Conservation (phyloP, 2,113 vertebrate species). For the Scortum barcoo region DNA sequence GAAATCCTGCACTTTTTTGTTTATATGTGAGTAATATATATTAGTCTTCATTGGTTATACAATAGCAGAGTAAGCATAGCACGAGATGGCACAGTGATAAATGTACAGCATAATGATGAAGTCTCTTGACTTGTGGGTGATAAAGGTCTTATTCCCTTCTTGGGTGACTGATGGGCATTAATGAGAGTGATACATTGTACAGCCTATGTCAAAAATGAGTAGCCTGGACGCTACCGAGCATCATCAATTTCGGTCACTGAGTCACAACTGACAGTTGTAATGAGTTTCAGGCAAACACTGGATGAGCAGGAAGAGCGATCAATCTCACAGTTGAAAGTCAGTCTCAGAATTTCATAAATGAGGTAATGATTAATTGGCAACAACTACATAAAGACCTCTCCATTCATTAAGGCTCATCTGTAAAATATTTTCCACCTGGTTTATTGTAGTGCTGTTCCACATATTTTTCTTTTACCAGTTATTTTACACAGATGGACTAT, state of each 20-base stretch:
- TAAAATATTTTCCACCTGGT: conserved; percentile 41
- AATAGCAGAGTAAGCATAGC: background rate
- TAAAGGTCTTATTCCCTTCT: conserved; percentile 1
- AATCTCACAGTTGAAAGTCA: conserved; percentile 6
- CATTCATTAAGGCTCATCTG: conserved; percentile 19
- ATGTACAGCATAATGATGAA: conserved; percentile 4
- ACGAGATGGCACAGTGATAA: conserved; percentile 11
- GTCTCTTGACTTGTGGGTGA: background rate
- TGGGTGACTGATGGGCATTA: conserved; percentile 14
- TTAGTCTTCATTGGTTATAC: background rate
- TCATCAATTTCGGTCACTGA: background rate
- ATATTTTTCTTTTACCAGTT: conserved; percentile 17
- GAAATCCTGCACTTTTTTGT: background rate
- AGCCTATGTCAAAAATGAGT: conserved; percentile 5
- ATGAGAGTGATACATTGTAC: conserved; percentile 5
- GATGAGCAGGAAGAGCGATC: conserved; percentile 15
- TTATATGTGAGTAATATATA: background rate
- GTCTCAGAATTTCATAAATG: conserved; percentile 32
- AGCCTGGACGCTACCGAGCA: conserved; percentile 28
- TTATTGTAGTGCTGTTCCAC: conserved; percentile 29
- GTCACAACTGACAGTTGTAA: conserved; percentile 26
- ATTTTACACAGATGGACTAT: conserved; percentile 28
- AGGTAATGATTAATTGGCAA: conserved; percentile 26
- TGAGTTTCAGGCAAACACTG: conserved; percentile 9
- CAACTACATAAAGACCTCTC: conserved; percentile 13